A percentile compares a stretch with the other conserved stretches of the same genome.
Conservation (phyloP, 2,888 invertebrate species). For the Eupithecia abbreviata region DNA sequence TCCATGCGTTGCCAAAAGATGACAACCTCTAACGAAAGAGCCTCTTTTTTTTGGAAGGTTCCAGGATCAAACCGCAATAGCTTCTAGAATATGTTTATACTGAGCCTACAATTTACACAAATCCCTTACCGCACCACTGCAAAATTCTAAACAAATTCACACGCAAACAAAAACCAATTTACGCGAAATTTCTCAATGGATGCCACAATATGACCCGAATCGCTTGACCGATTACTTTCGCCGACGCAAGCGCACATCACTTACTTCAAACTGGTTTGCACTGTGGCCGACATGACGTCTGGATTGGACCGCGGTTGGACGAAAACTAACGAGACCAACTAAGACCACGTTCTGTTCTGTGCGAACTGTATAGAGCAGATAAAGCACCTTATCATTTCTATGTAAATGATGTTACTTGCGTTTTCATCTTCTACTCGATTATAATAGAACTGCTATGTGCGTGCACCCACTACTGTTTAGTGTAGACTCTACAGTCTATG, state of each 20-base stretch:
- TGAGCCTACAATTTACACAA: background rate
- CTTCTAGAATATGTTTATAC: background rate
- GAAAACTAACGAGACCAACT: background rate
- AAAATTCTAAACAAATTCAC: slow-evolving; percentile 9
- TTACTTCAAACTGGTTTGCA: slow-evolving; percentile 75
- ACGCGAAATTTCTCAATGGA: slow-evolving; percentile 30
- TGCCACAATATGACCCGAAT: slow-evolving; percentile 37
- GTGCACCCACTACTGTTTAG: background rate
- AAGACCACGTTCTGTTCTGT: background rate
- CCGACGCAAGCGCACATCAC: slow-evolving; percentile 51
- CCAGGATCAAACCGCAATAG: background rate
- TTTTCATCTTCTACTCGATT: background rate
- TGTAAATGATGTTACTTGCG: background rate
- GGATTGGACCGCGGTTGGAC: slow-evolving; percentile 34
- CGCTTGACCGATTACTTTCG: slow-evolving; percentile 57
- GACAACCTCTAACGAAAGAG: background rate
- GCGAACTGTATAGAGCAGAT: slow-evolving; percentile 39
- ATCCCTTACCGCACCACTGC: background rate
- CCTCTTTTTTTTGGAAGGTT: background rate
- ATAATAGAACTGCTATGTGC: background rate
- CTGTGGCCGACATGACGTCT: slow-evolving; percentile 66
- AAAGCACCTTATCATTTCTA: background rate
- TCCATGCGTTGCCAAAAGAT: background rate
- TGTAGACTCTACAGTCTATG: too few species aligned
- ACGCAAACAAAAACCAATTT: slow-evolving; percentile 16